phyloP scores from a whole-genome alignment of 1,140 invertebrate genomes.

The Muscidifurax raptorellus region DNA sequence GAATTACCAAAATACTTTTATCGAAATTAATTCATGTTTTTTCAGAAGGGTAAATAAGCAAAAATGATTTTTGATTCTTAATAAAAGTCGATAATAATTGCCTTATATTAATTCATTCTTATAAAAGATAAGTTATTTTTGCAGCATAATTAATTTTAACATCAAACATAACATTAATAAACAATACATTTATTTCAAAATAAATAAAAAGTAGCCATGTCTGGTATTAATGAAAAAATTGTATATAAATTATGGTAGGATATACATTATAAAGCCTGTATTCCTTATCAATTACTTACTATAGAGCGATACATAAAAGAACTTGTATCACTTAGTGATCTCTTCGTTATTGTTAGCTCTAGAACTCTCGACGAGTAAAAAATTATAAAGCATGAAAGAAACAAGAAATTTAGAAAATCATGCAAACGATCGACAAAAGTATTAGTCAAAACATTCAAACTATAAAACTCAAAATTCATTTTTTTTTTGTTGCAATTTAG shows the following conservation, averaged over 20 bases:
- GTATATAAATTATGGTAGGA: slow-evolving; percentile 47
- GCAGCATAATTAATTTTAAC: not conserved
- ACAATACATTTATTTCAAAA: slow-evolving; percentile 41
- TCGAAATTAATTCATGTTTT: not conserved
- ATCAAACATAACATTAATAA: slow-evolving; percentile 35
- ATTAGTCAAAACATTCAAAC: slow-evolving; percentile 43
- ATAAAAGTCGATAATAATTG: not conserved
- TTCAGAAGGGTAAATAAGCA: not conserved
- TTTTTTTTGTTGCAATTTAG: slow-evolving; percentile 27
- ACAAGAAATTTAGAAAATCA: slow-evolving; percentile 34
- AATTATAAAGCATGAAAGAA: slow-evolving; percentile 25
- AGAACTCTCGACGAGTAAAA: slow-evolving; percentile 42
- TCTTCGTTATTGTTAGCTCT: slow-evolving; percentile 49
- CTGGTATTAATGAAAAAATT: slow-evolving; percentile 31
- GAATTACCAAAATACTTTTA: not conserved
- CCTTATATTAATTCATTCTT: too few relatives aligned
- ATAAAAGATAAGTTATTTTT: not conserved
- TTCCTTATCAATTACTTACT: slow-evolving; percentile 39
- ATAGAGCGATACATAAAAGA: slow-evolving; percentile 31
- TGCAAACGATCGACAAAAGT: slow-evolving; percentile 29
- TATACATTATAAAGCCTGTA: slow-evolving; percentile 22
- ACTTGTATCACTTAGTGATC: slow-evolving; percentile 42
- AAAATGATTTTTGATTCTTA: not conserved
- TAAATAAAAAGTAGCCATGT: slow-evolving; percentile 25
- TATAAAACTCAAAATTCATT: slow-evolving; percentile 32